Conservation (phyloP, 2,113 vertebrate species). For the Petaurus breviceps region DNA sequence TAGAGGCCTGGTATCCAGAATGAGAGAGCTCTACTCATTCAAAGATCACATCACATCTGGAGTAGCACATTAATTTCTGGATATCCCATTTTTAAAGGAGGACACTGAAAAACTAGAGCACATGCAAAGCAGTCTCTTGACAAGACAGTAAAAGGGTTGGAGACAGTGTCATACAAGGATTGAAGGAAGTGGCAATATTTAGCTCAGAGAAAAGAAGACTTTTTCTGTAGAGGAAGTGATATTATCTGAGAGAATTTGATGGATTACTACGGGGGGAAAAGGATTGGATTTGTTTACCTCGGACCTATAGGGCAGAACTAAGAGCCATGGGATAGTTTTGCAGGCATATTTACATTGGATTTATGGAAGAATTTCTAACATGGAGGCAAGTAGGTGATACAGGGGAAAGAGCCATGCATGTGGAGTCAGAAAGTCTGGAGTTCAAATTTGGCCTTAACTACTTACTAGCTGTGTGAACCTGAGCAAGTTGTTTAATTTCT, state of each 20-base stretch:
- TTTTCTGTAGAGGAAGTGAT: not conserved
- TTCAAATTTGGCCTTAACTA: not conserved
- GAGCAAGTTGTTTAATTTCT: not conserved
- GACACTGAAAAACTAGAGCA: not conserved
- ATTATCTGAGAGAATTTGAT: not conserved
- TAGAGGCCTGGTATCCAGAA: too few species aligned
- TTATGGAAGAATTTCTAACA: not conserved
- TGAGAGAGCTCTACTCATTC: too few species aligned
- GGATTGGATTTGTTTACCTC: not conserved
- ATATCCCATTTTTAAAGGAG: not conserved
- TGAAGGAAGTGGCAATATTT: not conserved
- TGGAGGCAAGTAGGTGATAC: not conserved
- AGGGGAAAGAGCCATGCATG: not conserved
- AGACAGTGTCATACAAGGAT: not conserved
- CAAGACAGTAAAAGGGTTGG: not conserved
- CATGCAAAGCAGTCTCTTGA: not conserved
- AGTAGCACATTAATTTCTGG: too few species aligned
- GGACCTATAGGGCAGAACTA: not conserved
- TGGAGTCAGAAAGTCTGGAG: not conserved
- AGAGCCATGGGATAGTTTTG: not conserved
- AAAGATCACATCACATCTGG: too few species aligned
- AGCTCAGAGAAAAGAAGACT: not conserved
- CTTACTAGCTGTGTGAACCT: not conserved
- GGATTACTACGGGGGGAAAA: not conserved
- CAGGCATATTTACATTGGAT: not conserved